phyloP scores from a whole-genome alignment of 2,797 vertebrate species.

The Cygnus olor region DNA sequence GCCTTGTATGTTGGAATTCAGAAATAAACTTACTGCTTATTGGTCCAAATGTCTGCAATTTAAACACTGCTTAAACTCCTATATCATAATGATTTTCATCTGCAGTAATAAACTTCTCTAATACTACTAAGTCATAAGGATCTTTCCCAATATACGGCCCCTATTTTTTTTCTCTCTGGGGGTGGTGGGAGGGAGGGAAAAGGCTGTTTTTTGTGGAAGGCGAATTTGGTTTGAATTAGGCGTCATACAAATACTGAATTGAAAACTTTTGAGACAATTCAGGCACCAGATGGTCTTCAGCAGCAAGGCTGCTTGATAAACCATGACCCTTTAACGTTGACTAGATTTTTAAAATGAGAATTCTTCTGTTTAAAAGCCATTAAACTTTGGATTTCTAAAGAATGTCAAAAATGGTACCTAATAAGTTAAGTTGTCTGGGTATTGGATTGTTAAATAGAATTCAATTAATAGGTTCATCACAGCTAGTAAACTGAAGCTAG shows the following conservation, averaged over 20 bases:
- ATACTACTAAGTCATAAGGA: neutral
- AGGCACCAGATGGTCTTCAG: constrained; percentile 26
- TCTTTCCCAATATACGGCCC: constrained; percentile 4
- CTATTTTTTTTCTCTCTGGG: neutral
- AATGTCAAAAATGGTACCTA: neutral
- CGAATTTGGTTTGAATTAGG: constrained; percentile 48
- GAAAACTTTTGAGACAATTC: neutral
- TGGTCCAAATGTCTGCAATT: neutral
- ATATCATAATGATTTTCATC: neutral
- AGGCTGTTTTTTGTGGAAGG: neutral
- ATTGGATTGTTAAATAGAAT: neutral
- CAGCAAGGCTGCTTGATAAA: neutral
- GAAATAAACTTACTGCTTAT: neutral
- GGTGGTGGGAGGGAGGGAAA: neutral
- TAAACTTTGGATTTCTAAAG: neutral
- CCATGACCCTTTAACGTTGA: neutral
- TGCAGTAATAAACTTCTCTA: constrained; percentile 6
- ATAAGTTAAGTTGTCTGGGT: neutral
- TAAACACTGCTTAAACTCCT: neutral
- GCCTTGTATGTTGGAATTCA: neutral
- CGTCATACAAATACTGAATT: neutral
- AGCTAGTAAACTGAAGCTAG: neutral
- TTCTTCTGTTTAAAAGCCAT: neutral
- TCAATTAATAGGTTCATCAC: neutral
- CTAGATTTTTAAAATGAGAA: neutral